Percentiles rank a stretch among this genome's conserved stretches.
Conservation (phyloP, 2,888 invertebrate genomes). For the Athalia circularis region DNA sequence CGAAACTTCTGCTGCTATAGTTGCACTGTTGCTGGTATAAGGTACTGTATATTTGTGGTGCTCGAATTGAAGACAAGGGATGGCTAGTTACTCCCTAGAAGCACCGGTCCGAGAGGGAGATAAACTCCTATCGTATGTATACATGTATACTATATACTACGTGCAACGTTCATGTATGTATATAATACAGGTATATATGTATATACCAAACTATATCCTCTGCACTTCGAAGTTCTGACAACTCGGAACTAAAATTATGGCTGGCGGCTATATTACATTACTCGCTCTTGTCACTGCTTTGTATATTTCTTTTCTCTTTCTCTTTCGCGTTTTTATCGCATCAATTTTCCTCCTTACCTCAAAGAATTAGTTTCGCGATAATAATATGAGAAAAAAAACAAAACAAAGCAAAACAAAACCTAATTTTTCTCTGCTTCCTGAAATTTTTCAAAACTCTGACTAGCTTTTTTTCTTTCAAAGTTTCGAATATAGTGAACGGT, state of each 20-base stretch:
- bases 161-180: background rate
- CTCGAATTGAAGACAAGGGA: slow-evolving; percentile 22
- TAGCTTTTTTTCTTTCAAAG: too few species aligned
- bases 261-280: background rate
- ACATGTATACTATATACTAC: background rate
- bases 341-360: too few species aligned
- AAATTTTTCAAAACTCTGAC: too few species aligned
- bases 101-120: slow-evolving; percentile 63
- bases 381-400: too few species aligned
- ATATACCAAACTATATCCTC: too few species aligned
- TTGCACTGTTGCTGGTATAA: slow-evolving; percentile 5
- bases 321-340: background rate
- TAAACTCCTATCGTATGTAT: slow-evolving; percentile 56
- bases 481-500: too few species aligned
- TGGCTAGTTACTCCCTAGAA: background rate
- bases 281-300: background rate
- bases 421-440: too few species aligned
- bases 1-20: slow-evolving; percentile 17
- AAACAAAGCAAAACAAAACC: too few species aligned
- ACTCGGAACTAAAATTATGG: slow-evolving; percentile 2
- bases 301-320: background rate
- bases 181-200: too few species aligned
- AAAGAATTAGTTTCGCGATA: too few species aligned
- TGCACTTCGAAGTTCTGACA: background rate
- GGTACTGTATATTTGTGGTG: background rate